Evolutionary conservation across 2,797 vertebrate genomes (phyloP).

Genomic region (Lepilemur septentrionalis): DNA sequence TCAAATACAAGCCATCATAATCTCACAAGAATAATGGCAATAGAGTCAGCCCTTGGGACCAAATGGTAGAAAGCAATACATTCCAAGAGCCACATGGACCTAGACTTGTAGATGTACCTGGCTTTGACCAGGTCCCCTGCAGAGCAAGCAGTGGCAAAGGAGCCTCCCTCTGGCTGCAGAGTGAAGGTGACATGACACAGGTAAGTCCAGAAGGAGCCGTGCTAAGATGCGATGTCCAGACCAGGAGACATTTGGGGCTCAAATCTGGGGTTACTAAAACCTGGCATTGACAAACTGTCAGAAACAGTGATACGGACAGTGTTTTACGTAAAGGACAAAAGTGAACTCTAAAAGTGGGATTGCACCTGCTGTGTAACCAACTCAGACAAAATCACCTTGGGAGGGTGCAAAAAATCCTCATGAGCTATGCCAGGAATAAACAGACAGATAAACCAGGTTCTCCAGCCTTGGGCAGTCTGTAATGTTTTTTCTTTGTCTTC

Average conservation of each 20-base stretch:
- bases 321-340: background rate
- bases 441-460: too few relatives aligned
- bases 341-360: background rate
- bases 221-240: background rate
- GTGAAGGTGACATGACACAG: accelerated
- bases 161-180: accelerated
- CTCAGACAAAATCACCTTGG: background rate
- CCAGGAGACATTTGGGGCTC: too few relatives aligned
- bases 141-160: accelerated
- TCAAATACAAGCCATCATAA: accelerated
- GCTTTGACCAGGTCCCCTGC: too few relatives aligned
- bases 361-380: background rate
- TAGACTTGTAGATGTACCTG: too few relatives aligned
- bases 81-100: background rate
- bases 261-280: background rate
- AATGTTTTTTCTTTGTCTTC: background rate
- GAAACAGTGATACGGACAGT: too few relatives aligned
- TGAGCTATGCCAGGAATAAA: background rate
- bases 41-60: accelerated
- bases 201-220: accelerated
- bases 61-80: accelerated
- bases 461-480: background rate
- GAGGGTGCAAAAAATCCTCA: accelerated
- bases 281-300: accelerated
- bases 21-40: background rate